Percentiles rank a stretch among this genome's conserved stretches.
Evolutionary conservation across 2,797 vertebrate genomes (phyloP).

Genomic region (Gymnopithys bicolor): DNA sequence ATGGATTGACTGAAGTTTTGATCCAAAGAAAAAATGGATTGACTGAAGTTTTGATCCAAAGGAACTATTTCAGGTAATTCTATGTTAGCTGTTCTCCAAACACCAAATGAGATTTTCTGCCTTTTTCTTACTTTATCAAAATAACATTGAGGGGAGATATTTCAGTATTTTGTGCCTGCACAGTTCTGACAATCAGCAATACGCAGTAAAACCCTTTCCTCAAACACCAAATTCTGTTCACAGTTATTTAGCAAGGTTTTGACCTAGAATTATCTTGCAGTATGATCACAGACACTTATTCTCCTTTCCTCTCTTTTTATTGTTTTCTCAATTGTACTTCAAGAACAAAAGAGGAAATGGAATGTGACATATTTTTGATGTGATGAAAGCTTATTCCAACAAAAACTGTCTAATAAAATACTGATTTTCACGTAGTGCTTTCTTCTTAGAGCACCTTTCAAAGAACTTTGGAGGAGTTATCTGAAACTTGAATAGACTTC

Average conservation of each 20-base stretch:
- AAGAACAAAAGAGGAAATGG: background rate
- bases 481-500: background rate
- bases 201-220: background rate
- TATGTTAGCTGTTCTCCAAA: background rate
- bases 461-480: background rate
- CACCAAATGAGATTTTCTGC: background rate
- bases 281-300: background rate
- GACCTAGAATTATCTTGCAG: background rate
- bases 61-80: background rate
- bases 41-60: background rate
- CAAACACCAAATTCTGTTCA: background rate
- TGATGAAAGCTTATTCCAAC: background rate
- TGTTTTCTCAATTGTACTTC: background rate
- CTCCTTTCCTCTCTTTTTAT: background rate
- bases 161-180: background rate
- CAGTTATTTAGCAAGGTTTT: background rate
- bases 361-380: background rate
- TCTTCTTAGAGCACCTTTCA: background rate
- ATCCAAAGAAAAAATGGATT: background rate
- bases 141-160: background rate
- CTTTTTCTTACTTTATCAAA: background rate
- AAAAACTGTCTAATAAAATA: background rate
- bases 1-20: background rate
- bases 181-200: background rate
- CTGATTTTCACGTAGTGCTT: background rate